Conservation (phyloP, 2,797 vertebrate species). For the Karalla daura region DNA sequence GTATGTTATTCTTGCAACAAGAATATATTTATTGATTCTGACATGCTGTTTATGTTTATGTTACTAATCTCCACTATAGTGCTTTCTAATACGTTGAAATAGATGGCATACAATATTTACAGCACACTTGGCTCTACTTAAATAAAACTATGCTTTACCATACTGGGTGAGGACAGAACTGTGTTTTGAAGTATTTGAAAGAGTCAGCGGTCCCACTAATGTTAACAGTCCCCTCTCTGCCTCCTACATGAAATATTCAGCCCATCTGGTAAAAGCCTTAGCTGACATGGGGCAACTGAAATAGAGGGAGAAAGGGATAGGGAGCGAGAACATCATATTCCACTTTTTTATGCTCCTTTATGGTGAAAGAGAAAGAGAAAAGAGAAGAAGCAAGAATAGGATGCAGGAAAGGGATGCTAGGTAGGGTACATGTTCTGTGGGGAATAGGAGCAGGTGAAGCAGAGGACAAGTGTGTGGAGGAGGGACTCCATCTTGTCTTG, state of each 20-base stretch:
- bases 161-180: not conserved
- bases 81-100: not conserved
- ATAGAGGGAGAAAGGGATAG: not conserved
- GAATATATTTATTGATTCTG: no score
- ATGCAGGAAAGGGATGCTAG: conserved; percentile 3
- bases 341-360: conserved; percentile 3
- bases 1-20: no score
- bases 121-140: not conserved
- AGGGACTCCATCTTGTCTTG: conserved; percentile 64
- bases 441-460: conserved; percentile 24
- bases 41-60: no score
- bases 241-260: conserved; percentile 83
- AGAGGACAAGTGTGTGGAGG: conserved; percentile 42
- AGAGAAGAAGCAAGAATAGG: not conserved
- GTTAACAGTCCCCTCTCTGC: conserved; percentile 52
- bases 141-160: not conserved
- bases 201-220: conserved; percentile 30
- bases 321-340: conserved; percentile 4
- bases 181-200: conserved; percentile 19
- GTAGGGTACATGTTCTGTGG: not conserved
- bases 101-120: not conserved
- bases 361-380: not conserved
- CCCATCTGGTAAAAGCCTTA: conserved; percentile 67
- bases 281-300: conserved; percentile 15
- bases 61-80: not conserved